phyloP scores from a whole-genome alignment of 2,888 invertebrate genomes.

The Pterobdella sp. region DNA sequence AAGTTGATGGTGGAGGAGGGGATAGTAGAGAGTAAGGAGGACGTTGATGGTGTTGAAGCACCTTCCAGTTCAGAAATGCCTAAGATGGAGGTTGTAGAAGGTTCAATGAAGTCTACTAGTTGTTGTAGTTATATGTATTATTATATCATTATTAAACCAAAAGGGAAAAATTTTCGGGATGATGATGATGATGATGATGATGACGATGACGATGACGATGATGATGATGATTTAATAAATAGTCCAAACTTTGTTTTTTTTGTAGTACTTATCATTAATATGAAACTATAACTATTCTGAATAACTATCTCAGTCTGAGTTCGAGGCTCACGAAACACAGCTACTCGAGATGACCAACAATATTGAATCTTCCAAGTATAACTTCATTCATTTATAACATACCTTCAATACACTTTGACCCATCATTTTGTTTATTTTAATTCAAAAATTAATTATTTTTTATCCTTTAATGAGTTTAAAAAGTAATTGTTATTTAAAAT shows the following conservation, averaged over 20 bases:
- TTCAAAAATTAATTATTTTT: too few relatives aligned
- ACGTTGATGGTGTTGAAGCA: not conserved
- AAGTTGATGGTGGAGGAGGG: not conserved
- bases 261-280: not conserved
- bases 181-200: not conserved
- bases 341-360: constrained; percentile 94
- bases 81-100: not conserved
- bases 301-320: constrained; percentile 57
- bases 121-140: not conserved
- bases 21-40: not conserved
- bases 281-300: not conserved
- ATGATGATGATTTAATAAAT: constrained; percentile 8
- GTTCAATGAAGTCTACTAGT: not conserved
- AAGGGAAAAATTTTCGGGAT: not conserved
- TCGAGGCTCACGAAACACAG: constrained; percentile 93
- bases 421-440: too few relatives aligned
- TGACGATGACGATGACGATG: not conserved
- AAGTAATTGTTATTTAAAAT: too few relatives aligned
- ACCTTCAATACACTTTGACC: too few relatives aligned
- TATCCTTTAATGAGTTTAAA: too few relatives aligned
- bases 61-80: not conserved
- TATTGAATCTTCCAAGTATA: constrained; percentile 89
- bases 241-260: not conserved
- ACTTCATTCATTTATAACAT: too few relatives aligned
- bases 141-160: too few relatives aligned